Conservation (phyloP, 2,888 invertebrate genomes). For the Resseliella maxima region DNA sequence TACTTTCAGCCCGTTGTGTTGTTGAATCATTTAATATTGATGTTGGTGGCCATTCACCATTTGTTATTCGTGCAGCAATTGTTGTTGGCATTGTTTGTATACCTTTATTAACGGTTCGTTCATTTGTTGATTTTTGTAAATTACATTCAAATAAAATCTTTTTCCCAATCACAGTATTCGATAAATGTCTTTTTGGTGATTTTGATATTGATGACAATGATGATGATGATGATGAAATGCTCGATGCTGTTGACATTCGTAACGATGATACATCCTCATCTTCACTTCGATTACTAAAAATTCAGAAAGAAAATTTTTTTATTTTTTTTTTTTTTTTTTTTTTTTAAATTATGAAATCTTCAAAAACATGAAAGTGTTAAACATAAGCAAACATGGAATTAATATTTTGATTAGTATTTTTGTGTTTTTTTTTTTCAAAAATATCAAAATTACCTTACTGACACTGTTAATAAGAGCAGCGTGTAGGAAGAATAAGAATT, state of each 20-base stretch:
- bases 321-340: background rate
- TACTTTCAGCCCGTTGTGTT: background rate
- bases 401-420: background rate
- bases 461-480: background rate
- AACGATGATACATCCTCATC: background rate
- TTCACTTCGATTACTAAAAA: background rate
- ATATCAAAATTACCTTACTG: constrained; percentile 23
- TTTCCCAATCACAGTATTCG: constrained; percentile 39
- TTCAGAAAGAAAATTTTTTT: background rate
- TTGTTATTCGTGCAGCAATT: background rate
- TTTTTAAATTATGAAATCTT: background rate
- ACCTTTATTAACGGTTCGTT: background rate
- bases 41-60: background rate
- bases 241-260: background rate
- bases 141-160: constrained; percentile 36
- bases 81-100: background rate
- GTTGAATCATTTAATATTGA: background rate
- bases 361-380: background rate
- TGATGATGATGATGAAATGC: constrained; percentile 13
- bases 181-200: constrained; percentile 6
- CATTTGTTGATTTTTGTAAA: background rate
- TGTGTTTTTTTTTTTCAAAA: too few relatives aligned
- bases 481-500: background rate
- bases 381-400: background rate
- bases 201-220: background rate